Base-by-base conservation (phyloP, 2,797 vertebrate genomes). In the Thamnophis elegans region DNA sequence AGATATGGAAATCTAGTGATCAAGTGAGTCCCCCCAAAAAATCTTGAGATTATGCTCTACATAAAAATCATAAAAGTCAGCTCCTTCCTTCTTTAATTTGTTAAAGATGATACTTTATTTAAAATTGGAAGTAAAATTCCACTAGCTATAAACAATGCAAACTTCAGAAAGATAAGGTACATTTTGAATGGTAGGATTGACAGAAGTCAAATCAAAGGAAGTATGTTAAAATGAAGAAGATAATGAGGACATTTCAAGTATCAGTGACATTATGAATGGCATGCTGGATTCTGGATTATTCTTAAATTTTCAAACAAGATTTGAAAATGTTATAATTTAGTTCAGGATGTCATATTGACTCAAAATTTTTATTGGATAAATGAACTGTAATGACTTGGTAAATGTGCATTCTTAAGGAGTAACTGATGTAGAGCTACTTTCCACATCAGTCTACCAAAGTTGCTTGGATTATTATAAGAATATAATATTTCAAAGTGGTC, bases 111-210 rank as follows among this genome's bases (percentile, higher is more conserved):
- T 14, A 5, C 54, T 73, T 90, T 91, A 92, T 94, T 92, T 94
- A 85, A 95, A 95, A 94, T 2, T 22, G 94, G 28, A 25, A 94
- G 62, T 92, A 86, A 92, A 95, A 95, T 96, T 58, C 53, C 94
- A 26, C 55, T 62, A 92, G 28, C 85, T 88, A 32, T 90, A 85
- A 93, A 53, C 78, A 93, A 4, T 62, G 13, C 25, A 92, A 58
- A 14, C 92, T 73, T 14, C 55, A 10, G 3, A 87, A 13, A 92
- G 92, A 89, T 22, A 59, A 32, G 89, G 26, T 18, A 26, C 88
- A 36, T 20, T 55, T 58, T 10, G 18, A 92, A 28, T 85, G 73
- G 89, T 85, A 89, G 14, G 47, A 85, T 36, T 89, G 28, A 55
- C n/a, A 85, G 22, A 54, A 28, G n/a, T 54, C n/a, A 85, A 85